Evolutionary conservation across 2,797 vertebrate genomes (phyloP), one percentile per base, ranked within the genome.

Genomic region (Dryobates pubescens): DNA sequence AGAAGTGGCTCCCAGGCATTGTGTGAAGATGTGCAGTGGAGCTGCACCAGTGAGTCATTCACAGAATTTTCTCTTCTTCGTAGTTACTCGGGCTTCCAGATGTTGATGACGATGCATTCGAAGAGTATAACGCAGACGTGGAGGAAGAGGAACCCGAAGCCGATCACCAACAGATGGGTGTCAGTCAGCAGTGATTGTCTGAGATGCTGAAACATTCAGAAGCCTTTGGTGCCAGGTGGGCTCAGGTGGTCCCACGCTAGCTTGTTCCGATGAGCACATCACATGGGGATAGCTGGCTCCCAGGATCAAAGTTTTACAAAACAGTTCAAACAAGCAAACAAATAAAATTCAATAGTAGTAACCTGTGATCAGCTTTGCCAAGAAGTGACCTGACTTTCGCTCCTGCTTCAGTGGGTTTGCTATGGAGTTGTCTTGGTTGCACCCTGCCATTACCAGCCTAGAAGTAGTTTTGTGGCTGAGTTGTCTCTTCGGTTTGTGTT

Each of bases 111-210:
- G 99, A 99, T 90, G 98, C 98, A 3, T 99, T 99, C 95, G 99
- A 99, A 98, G 99, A 99, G 81, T 99, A 99, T 97, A 99, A 98
- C 27, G 98, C 99, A 38, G 99, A 99, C 56, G 98, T 99, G 98
- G 99, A 99, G 97, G 98, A 98, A 92, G 99, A 99, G 82, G 99
- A 99, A 95, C 98, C 99, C 23, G 99, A 99, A 97, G 98, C 99
- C 0, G 99, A 99, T 98, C 99, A 99, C 97, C 99, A 99, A 97
- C 99, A 99, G 97, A 99, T 99, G 99, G 99, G 99, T 95, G 98
- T 99, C 98, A 99, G 99, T 97, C 99, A 99, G 98, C 99, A 99
- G 98, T 99, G 98, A 98, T 41, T 96, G 90, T 89, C 81, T 62
- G 19, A 95, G 96, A 95, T 94, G 88, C 82, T 85, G 95, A 92